Base-by-base conservation (phyloP, 1,140 invertebrate genomes). In the Drosophila ogumai region DNA sequence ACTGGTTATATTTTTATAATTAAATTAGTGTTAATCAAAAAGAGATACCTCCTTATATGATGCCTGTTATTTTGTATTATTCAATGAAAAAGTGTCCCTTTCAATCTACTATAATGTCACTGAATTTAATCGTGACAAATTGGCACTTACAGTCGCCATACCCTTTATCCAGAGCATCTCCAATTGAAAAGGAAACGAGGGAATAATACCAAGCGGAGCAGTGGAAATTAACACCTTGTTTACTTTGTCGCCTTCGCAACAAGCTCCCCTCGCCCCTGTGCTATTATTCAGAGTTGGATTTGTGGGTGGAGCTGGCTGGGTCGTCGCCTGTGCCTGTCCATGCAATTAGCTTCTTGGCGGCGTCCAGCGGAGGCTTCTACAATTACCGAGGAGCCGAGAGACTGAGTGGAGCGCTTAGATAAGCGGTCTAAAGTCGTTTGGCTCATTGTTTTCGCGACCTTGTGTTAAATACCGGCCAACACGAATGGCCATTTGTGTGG, bases 221-320 rank as follows among this genome's bases (percentile, higher is more conserved):
- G 64, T 71, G 71, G 58, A 90, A 80, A 88, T 90, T 90, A 90
- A 90, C 85, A 90, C 84, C 73, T 85, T 88, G 81, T 90, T 90
- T 88, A 79, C 81, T 81, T 73, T 65, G 44, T 74, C 57, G 75
- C 49, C 64, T 71, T 43, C n/a, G 12, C 54, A n/a, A 32, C 22
- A 31, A 31, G 63, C 59, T 66, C 55, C 36, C 43, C 32, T 41
- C n/a, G 46, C 54, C 58, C n/a, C 22, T 15, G 4, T 72, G 17
- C 17, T n/a, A 32, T 40, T 54, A 60, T 50, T 19, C 41, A 40
- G 44, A 61, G 54, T 41, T 41, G 59, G 38, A 25, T 9, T 41
- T 6, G 58, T 47, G 52, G 76, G 56, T 67, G 69, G 25, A 25
- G 41, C 36, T 36, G 47, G 28, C 38, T 60, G 55, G 59, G 32